Base-by-base conservation (phyloP, 64 coral and sea anemone species). In the Pachyseris speciosa region DNA sequence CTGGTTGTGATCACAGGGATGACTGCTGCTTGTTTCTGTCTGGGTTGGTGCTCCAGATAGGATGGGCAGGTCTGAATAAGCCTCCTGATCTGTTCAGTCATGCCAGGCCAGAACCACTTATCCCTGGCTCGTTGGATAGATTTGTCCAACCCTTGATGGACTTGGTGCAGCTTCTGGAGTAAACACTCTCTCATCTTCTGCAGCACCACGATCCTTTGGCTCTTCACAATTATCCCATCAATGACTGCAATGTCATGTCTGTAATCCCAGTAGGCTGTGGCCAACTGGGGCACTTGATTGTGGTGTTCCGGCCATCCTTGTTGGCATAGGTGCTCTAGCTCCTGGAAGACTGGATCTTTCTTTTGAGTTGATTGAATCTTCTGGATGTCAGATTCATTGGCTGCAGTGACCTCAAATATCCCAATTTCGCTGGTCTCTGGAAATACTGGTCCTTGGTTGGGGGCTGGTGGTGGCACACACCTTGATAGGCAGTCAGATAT, bases 191-290 rank as follows among this genome's bases (percentile, higher is more conserved):
- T 77, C 90, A 92, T 92, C 71, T 92, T 92, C 83, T 92, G 90
- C 40, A 81, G 90, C 69, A 92, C 90, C 90, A 92, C 80, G 37
- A 92, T 92, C 85, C 90, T 92, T 33, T 92, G 90, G 90, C 90
- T 92, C 90, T 92, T 92, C 78, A 92, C 90, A 85, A 92, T 70
- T 74, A 92, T 92, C 84, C 90, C 90, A 92, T 92, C 90, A 30
- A 92, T 92, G 66, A 92, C 90, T 31, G 90, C 90, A 92, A 92
- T 92, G 78, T 92, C 89, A 63, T 92, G 69, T 92, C 89, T 92
- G 89, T 92, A 92, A 92, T 92, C 89, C 90, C 90, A 92, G 90
- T 93, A 88, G 60, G 91, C 91, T 94, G 87, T 84, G 84, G 91
- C 91, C 84, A 94, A 64, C 91, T 93, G 71, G 76, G 91, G 73